A percentile compares a stretch with the other conserved stretches of the same genome.
These are phyloP conservation scores for Rousettus madagascariensis DNA, from an alignment of 2,797 vertebrate species.

Conservation along the genomic window DNA sequence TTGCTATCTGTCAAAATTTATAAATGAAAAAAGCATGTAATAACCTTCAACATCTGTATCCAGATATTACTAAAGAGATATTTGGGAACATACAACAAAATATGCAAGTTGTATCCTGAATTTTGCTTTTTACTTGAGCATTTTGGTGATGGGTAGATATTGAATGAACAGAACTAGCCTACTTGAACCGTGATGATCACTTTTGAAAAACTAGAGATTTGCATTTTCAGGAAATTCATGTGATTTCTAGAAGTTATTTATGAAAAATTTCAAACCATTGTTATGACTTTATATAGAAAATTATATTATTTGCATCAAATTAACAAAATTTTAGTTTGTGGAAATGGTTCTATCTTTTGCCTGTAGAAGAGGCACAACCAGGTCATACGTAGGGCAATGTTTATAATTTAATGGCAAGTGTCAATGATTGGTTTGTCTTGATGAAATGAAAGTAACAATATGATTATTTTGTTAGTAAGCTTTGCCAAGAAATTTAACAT, in stretches of 20 bases:
- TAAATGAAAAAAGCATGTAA: neutral
- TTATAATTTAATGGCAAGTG: neutral
- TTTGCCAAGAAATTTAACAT: constrained; percentile 11
- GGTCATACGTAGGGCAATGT: neutral
- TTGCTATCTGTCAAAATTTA: neutral
- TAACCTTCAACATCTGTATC: neutral
- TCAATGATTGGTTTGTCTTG: neutral
- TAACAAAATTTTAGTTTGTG: neutral
- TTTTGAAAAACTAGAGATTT: neutral
- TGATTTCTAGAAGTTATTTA: neutral
- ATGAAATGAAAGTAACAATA: neutral
- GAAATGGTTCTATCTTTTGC: neutral
- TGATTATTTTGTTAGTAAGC: neutral
- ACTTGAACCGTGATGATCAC: neutral
- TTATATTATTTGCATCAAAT: neutral
- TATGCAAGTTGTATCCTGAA: neutral
- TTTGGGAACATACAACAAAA: neutral
- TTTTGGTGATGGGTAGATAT: neutral
- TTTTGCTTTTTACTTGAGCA: neutral
- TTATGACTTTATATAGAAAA: neutral
- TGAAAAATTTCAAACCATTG: neutral
- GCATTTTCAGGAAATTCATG: neutral
- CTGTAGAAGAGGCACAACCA: neutral
- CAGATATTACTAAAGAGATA: neutral
- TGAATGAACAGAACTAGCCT: neutral